Evolutionary conservation across 2,113 vertebrate species (phyloP).

Genomic region (Serinus canaria): DNA sequence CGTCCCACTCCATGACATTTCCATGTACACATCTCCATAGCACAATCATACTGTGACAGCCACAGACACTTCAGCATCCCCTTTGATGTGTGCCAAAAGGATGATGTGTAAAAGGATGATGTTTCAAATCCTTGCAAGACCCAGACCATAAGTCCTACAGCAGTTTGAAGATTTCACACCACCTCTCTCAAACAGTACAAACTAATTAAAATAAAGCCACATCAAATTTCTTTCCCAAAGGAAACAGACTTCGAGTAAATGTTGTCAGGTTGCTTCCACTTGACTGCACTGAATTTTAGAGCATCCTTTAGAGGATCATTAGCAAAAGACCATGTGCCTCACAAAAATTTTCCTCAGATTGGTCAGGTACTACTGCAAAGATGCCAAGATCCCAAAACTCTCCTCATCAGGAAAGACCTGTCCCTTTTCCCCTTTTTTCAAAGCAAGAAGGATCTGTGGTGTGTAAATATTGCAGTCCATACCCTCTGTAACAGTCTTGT

Average conservation of each 20-base stretch:
- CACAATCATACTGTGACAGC: not conserved
- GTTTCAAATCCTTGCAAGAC: not conserved
- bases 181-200: not conserved
- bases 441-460: not conserved
- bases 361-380: not conserved
- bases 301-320: not conserved
- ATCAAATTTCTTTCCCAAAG: not conserved
- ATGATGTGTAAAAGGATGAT: not conserved
- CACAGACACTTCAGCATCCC: not conserved
- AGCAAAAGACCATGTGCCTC: not conserved
- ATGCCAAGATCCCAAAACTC: not conserved
- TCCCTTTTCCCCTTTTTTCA: not conserved
- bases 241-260: not conserved
- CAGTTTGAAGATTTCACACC: not conserved
- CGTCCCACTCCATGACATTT: not conserved
- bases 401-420: not conserved
- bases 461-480: slow-evolving; percentile 7
- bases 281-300: not conserved
- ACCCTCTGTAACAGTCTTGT: slow-evolving; percentile 24
- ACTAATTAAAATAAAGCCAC: slow-evolving; percentile 9
- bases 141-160: not conserved
- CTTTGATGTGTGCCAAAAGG: not conserved
- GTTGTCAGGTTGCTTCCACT: not conserved
- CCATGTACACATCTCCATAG: not conserved
- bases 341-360: not conserved